phyloP scores from a whole-genome alignment of 2,888 invertebrate species.

The Cyrtodaria siliqua region DNA sequence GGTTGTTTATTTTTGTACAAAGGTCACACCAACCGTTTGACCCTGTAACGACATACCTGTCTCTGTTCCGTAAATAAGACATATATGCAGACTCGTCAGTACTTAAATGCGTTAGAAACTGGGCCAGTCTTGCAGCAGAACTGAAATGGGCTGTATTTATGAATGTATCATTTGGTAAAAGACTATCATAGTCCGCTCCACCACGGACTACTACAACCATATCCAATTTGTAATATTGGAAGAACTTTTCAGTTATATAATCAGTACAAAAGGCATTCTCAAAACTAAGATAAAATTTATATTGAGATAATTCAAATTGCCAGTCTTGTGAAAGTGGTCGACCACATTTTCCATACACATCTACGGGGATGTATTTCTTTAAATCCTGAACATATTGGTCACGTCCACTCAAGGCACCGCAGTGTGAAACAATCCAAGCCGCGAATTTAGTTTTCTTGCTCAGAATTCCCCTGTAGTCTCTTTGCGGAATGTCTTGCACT shows the following conservation, averaged over 20 bases:
- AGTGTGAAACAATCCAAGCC: slow-evolving; percentile 71
- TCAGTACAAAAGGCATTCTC: slow-evolving; percentile 82
- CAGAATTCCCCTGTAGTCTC: slow-evolving; percentile 25
- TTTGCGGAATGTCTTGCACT: neutral
- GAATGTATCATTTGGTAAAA: no score
- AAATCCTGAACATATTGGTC: slow-evolving; percentile 58
- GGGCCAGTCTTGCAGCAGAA: no score
- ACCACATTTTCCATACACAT: slow-evolving; percentile 65
- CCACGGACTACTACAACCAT: no score
- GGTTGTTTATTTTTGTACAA: no score
- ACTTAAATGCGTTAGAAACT: no score
- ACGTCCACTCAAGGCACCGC: slow-evolving; percentile 52
- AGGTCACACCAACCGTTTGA: no score
- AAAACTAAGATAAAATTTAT: slow-evolving; percentile 79
- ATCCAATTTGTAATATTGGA: slow-evolving; percentile 54
- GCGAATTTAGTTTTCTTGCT: slow-evolving; percentile 47
- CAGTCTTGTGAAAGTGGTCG: neutral
- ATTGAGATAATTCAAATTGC: slow-evolving; percentile 44
- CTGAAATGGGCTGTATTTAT: no score
- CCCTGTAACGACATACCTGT: no score
- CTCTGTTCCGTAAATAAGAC: no score
- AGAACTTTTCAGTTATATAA: slow-evolving; percentile 82
- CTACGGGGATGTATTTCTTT: slow-evolving; percentile 54
- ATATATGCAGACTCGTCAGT: no score
- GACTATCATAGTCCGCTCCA: no score